These are phyloP conservation scores for Eumerus sabulonum DNA, from an alignment of 2,888 invertebrate species.

Conservation along the genomic window DNA sequence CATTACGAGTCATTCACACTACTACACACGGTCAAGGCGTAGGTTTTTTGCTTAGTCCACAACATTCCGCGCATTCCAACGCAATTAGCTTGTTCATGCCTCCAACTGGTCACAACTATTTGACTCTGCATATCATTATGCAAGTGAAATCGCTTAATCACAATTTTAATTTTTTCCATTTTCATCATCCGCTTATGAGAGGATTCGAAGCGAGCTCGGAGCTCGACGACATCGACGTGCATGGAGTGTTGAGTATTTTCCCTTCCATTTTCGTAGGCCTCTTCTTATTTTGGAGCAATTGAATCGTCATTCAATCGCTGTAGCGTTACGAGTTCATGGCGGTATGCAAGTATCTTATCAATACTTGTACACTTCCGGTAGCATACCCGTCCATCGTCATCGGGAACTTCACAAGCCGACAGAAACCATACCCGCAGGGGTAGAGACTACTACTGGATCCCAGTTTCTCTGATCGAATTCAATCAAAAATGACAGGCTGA, in stretches of 20 bases:
- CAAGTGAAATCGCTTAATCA: conserved; percentile 55
- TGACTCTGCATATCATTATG: conserved; percentile 52
- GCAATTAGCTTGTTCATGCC: conserved; percentile 45
- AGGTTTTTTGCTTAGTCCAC: conserved; percentile 27
- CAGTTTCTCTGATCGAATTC: conserved; percentile 21
- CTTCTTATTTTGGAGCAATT: neutral
- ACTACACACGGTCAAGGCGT: conserved; percentile 38
- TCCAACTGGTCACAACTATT: conserved; percentile 25
- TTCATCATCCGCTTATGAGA: neutral
- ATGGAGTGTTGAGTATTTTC: conserved; percentile 19
- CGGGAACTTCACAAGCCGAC: no score
- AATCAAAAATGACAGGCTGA: conserved; percentile 62
- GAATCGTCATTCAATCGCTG: no score
- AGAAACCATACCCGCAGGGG: no score
- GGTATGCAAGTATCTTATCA: conserved; percentile 38
- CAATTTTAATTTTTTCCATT: conserved; percentile 18
- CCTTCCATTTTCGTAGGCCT: neutral
- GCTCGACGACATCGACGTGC: no score
- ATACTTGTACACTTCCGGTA: conserved; percentile 53
- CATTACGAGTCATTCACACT: neutral
- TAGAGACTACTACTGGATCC: no score
- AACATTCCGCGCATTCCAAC: conserved; percentile 57
- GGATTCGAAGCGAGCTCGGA: neutral
- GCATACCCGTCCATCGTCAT: no score
- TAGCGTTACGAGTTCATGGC: no score